Evolutionary conservation across 1,140 invertebrate species (phyloP), one percentile per base, ranked within the genome.

Genomic region (Hypothenemus hampei): DNA sequence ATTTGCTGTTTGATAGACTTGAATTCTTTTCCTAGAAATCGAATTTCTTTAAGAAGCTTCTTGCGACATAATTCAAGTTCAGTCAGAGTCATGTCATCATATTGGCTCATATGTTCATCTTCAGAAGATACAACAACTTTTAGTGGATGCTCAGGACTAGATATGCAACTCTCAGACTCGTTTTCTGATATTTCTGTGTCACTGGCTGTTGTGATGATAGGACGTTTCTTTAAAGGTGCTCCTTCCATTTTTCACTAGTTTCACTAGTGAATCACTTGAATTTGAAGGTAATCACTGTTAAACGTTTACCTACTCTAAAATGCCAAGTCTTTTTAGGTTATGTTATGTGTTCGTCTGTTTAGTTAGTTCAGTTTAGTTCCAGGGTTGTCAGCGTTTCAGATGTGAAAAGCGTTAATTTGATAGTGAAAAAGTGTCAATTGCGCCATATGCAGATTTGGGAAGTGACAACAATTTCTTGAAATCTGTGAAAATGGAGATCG

Each of bases 81-180:
- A 60, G 85, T 87, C 72, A 93, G 90, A 73, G 97, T 91, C 82
- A 96, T 86, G 72, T 96, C 93, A 68, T 87, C 85, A 75, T 86
- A 84, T n/a, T 8, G 78, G 82, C 60, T 86, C 83, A 65, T 83
- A 59, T 84, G 83, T 55, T 86, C 84, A 13, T 31, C 26, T 13
- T 31, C 26, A 31, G 26, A 31, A 31, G 26, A 31, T n/a, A 3
- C 13, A 31, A 13, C 3, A 13, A 18, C 81, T 76, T 19, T 79
- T 81, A 18, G 77, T 78, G n/a, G n/a, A 54, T 78, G 73, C 47
- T 80, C 81, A 20, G 75, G 29, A 74, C 76, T 51, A 10, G 65
- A 63, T 43, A 74, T 80, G 26, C 80, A 80, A 57, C 74, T 75
- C 59, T 82, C 79, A 18, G 80, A 80, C 57, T 82, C 81, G 19